A percentile compares a stretch with the other conserved stretches of the same genome.
These are phyloP conservation scores for Phoxinus phoxinus DNA, from an alignment of 2,113 vertebrate species.

Conservation along the genomic window DNA sequence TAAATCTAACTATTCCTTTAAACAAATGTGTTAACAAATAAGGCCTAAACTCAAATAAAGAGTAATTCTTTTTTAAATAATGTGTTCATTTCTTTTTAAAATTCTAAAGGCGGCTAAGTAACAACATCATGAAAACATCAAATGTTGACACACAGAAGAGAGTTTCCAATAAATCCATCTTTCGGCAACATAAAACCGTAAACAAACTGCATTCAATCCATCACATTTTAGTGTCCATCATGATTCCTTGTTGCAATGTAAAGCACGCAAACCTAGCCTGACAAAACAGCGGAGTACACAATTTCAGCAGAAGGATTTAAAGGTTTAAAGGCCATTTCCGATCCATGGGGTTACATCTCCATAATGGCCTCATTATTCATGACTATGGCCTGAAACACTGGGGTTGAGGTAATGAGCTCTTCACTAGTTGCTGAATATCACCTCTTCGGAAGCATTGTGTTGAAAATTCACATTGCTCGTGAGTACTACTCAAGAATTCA, in stretches of 20 bases:
- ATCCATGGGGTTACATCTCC: conserved; percentile 71
- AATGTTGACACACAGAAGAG: not conserved
- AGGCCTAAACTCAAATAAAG: not conserved
- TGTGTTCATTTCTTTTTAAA: not conserved
- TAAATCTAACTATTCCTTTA: not conserved
- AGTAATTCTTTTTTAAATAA: not conserved
- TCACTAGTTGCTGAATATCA: conserved; percentile 71
- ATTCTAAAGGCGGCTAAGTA: not conserved
- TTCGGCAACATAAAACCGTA: not conserved
- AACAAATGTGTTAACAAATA: not conserved
- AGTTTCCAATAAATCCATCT: not conserved
- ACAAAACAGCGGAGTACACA: conserved; percentile 56
- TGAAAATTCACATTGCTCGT: conserved; percentile 67
- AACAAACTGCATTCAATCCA: not conserved
- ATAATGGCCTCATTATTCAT: conserved; percentile 81
- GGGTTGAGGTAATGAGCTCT: conserved; percentile 73
- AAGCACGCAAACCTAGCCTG: conserved; percentile 38
- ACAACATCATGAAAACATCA: not conserved
- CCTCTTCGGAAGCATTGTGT: conserved; percentile 63
- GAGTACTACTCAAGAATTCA: conserved; percentile 55
- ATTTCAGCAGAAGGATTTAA: conserved; percentile 61
- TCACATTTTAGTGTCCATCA: conserved; percentile 60
- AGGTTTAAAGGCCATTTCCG: conserved; percentile 60
- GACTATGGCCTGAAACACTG: conserved; percentile 64
- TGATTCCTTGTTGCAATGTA: conserved; percentile 57